These are phyloP conservation scores for Mythimna albipuncta DNA, from an alignment of 2,888 invertebrate species.

Conservation along the genomic window DNA sequence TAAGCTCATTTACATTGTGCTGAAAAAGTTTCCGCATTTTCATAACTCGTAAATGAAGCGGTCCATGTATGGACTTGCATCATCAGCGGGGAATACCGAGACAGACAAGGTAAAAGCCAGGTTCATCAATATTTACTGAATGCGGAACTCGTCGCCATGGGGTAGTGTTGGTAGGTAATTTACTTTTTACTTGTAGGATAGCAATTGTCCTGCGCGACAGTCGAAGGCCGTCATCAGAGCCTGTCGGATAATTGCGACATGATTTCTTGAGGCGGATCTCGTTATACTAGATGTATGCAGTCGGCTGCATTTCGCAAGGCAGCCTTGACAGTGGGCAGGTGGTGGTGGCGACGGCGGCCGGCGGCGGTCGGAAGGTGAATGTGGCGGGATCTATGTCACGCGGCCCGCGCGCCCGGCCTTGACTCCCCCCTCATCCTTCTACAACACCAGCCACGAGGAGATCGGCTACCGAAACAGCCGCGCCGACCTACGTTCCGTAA, in stretches of 20 bases:
- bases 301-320: conserved; percentile 82
- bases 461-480: conserved; percentile 64
- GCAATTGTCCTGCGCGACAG: conserved; percentile 67
- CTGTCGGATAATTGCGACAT: conserved; percentile 74
- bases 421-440: conserved; percentile 84
- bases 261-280: conserved; percentile 78
- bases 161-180: conserved; percentile 34
- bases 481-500: conserved; percentile 33
- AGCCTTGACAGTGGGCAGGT: conserved; percentile 88
- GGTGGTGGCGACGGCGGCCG: conserved; percentile 71
- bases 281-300: conserved; percentile 72
- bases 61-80: conserved; percentile 45
- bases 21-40: conserved; percentile 57
- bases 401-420: conserved; percentile 85
- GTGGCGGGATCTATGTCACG: conserved; percentile 87
- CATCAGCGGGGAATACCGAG: conserved; percentile 53
- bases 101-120: conserved; percentile 44
- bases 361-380: conserved; percentile 87
- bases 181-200: conserved; percentile 46
- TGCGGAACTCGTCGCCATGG: conserved; percentile 58
- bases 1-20: conserved; percentile 47
- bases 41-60: conserved; percentile 30
- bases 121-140: conserved; percentile 45
- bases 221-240: conserved; percentile 74
- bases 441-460: conserved; percentile 71